Evolutionary conservation across 2,888 invertebrate genomes (phyloP).

Genomic region (Drosophila koepferae): DNA sequence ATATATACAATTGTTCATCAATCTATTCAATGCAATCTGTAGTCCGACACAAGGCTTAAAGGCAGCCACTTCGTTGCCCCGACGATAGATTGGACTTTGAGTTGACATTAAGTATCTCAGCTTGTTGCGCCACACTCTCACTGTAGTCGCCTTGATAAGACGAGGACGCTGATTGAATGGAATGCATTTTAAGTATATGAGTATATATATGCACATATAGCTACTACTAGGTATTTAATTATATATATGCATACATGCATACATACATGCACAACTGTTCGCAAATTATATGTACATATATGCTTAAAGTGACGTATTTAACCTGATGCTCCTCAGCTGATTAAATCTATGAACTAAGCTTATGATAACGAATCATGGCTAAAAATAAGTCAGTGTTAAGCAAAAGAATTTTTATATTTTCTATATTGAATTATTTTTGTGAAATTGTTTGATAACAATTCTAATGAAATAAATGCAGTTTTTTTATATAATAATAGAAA

Average conservation of each 20-base stretch:
- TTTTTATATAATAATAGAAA: too few relatives aligned
- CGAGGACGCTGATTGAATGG: conserved; percentile 24
- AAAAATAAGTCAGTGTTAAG: background rate
- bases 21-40: conserved; percentile 35
- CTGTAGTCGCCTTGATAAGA: conserved; percentile 37
- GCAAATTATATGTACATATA: background rate
- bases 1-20: background rate
- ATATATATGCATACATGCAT: background rate
- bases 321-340: conserved; percentile 6
- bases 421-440: background rate
- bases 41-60: conserved; percentile 20
- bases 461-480: too few relatives aligned
- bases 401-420: background rate
- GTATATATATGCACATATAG: background rate
- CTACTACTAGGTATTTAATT: background rate
- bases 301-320: background rate
- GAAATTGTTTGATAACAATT: background rate
- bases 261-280: background rate
- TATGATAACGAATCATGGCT: background rate
- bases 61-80: conserved; percentile 12
- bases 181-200: conserved; percentile 11
- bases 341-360: background rate
- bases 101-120: conserved; percentile 23
- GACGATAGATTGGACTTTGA: conserved; percentile 45
- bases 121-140: background rate